A percentile compares a stretch with the other conserved stretches of the same genome.
These are phyloP conservation scores for Phaenicophaeus curvirostris DNA, from an alignment of 2,797 vertebrate species.

Conservation along the genomic window DNA sequence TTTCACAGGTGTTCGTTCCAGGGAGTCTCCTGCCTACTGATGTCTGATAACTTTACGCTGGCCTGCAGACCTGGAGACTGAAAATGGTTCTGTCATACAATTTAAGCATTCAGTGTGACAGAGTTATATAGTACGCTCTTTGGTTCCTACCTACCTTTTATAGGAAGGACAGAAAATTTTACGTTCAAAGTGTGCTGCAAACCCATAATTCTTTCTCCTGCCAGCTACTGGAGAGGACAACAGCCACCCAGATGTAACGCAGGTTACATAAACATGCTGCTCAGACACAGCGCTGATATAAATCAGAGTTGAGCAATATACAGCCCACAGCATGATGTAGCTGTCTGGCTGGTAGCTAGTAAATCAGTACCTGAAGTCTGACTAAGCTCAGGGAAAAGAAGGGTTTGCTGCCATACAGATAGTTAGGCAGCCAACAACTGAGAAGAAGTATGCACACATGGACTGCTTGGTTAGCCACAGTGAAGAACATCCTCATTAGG, in stretches of 20 bases:
- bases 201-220: background rate
- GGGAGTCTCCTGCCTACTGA: background rate
- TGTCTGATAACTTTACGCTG: background rate
- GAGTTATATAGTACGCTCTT: background rate
- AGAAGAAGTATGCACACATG: background rate
- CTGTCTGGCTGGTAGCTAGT: background rate
- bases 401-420: background rate
- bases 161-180: background rate
- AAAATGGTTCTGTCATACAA: background rate
- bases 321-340: background rate
- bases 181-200: background rate
- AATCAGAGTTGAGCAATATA: background rate
- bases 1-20: background rate
- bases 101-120: background rate
- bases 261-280: background rate
- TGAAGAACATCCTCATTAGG: fast-evolving
- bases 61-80: background rate
- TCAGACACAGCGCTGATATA: background rate
- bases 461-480: background rate
- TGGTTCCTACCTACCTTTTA: background rate
- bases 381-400: background rate
- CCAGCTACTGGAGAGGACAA: background rate
- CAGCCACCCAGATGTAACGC: background rate
- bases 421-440: background rate
- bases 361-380: background rate